Base-by-base conservation (phyloP, 2,113 vertebrate genomes). In the Eurypyga helias region DNA sequence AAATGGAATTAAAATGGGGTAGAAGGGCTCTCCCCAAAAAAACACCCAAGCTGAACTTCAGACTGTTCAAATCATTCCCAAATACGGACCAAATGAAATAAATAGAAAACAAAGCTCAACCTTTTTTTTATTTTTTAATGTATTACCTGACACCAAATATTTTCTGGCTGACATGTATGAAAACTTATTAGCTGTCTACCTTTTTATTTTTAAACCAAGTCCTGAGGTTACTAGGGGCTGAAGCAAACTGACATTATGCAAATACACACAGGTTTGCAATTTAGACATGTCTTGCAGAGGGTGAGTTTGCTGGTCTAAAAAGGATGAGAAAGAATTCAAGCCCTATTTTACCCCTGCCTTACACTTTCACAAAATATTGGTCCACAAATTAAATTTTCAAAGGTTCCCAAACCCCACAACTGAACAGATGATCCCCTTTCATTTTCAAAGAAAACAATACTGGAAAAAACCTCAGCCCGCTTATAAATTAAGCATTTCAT, bases 401-500 rank as follows among this genome's bases (percentile, higher is more conserved):
- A 98, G 97, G 96, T 98, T 97, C 97, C 97, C 96, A 97, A 96
- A 96, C 98, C 98, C 96, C 69, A 97, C 97, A 98, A 97, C 97
- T 97, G 97, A 98, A 98, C 96, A 98, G 97, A 98, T 98, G 98
- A 98, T 98, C 98, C 98, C 98, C 97, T 98, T 98, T 98, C 97
- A 98, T 98, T 98, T 98, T 98, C 97, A 98, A 98, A 98, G 98
- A 98, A 98, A 98, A 98, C 97, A 98, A 98, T 96, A 98, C 96
- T 97, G 97, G 98, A 98, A 98, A 97, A 98, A 98, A 98, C 98
- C 97, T 98, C 98, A 98, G 98, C 98, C 98, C 97, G 98, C 98
- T 98, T 98, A 98, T 98, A 99, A 98, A 98, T 98, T 98, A 98
- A 99, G 98, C 98, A 98, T 98, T 98, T 98, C 98, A 98, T 98